These are phyloP conservation scores for Ellobius talpinus DNA, from an alignment of 2,113 vertebrate species.

Conservation along the genomic window DNA sequence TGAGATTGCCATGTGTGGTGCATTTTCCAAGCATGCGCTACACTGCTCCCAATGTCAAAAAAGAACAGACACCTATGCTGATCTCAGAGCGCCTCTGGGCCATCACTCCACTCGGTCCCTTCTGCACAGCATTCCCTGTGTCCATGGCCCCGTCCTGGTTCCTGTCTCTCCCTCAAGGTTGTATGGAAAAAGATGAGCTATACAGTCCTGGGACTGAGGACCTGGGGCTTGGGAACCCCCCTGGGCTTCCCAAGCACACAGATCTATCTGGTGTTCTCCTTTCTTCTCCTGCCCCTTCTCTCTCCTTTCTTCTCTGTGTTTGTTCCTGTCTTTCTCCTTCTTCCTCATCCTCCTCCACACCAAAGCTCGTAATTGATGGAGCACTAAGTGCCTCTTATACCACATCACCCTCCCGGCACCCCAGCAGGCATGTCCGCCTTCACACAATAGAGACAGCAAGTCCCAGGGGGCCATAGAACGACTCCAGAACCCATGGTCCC, in stretches of 20 bases:
- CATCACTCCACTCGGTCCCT: not conserved
- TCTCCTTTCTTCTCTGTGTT: too few species aligned
- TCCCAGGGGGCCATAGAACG: too few species aligned
- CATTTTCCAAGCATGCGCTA: not conserved
- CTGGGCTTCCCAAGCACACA: accelerated
- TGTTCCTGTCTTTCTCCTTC: too few species aligned
- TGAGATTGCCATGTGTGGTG: not conserved
- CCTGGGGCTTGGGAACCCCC: accelerated
- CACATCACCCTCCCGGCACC: accelerated
- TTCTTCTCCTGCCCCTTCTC: too few species aligned
- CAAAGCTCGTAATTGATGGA: accelerated
- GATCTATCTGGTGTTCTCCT: not conserved
- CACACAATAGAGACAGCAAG: not conserved
- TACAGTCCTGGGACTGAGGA: not conserved
- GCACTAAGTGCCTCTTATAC: too few species aligned
- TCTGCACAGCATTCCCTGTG: not conserved
- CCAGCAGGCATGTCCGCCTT: accelerated
- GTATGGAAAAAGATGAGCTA: not conserved
- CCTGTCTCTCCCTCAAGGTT: not conserved
- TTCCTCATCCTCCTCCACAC: accelerated
- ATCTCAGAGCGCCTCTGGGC: not conserved
- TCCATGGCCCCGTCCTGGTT: not conserved
- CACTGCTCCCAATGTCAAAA: not conserved
- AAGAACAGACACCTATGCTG: too few species aligned
- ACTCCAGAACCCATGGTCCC: too few species aligned